Percentiles rank a stretch among this genome's conserved stretches.
Evolutionary conservation across 1,140 invertebrate genomes (phyloP).

Genomic region (Cydia strobilella): DNA sequence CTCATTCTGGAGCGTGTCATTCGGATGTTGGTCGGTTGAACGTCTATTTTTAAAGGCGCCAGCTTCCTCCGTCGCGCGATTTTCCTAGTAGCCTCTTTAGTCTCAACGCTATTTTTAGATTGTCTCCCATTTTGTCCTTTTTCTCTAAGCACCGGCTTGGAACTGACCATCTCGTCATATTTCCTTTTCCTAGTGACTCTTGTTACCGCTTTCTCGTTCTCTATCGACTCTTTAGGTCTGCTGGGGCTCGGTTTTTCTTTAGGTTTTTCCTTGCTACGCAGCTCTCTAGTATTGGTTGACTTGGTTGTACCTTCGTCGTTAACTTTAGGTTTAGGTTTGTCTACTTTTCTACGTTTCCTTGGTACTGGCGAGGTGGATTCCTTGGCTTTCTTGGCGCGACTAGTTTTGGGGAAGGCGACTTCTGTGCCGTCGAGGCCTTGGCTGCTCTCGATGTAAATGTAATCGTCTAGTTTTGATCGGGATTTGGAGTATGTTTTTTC

Average conservation of each 20-base stretch:
- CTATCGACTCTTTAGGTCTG: slow-evolving; percentile 70
- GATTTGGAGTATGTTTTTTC: slow-evolving; percentile 72
- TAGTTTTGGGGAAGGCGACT: slow-evolving; percentile 66
- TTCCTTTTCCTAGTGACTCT: slow-evolving; percentile 59
- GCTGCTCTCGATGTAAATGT: slow-evolving; percentile 71
- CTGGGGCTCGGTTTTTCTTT: slow-evolving; percentile 45
- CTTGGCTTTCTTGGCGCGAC: slow-evolving; percentile 51
- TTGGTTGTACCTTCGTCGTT: slow-evolving; percentile 42
- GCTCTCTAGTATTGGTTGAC: slow-evolving; percentile 34
- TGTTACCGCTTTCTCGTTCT: slow-evolving; percentile 63
- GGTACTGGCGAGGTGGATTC: slow-evolving; percentile 57
- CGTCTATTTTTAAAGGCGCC: slow-evolving; percentile 39
- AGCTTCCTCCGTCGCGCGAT: slow-evolving; percentile 50
- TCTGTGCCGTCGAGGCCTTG: slow-evolving; percentile 67
- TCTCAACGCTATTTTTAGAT: slow-evolving; percentile 48
- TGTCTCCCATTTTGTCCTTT: slow-evolving; percentile 66
- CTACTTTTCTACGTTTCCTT: slow-evolving; percentile 65
- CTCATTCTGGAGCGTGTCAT: slow-evolving; percentile 65
- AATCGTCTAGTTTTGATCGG: slow-evolving; percentile 71
- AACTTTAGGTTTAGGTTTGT: slow-evolving; percentile 33
- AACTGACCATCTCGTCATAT: slow-evolving; percentile 50
- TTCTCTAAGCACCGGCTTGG: slow-evolving; percentile 65
- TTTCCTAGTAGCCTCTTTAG: slow-evolving; percentile 48
- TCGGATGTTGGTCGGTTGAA: slow-evolving; percentile 47
- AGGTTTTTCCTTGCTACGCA: slow-evolving; percentile 47